These are phyloP conservation scores for Chymomyza costata DNA, from an alignment of 1,140 invertebrate genomes.

Conservation along the genomic window DNA sequence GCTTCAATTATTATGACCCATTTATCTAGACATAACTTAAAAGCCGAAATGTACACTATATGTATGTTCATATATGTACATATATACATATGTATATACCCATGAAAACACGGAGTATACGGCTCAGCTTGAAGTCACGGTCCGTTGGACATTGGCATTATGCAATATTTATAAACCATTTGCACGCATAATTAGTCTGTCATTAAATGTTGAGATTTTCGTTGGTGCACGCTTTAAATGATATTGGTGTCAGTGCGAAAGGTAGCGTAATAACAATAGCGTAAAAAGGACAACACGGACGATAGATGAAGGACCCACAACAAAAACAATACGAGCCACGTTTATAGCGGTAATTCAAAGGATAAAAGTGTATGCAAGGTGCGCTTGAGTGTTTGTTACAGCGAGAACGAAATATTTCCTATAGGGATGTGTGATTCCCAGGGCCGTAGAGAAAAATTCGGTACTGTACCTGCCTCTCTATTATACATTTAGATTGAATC, in stretches of 20 bases:
- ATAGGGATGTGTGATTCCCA: no score
- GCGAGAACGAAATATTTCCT: no score
- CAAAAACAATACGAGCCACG: background rate
- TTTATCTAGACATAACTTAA: no score
- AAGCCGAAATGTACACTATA: constrained; percentile 1
- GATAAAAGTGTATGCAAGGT: no score
- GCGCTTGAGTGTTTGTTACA: no score
- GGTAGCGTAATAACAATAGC: background rate
- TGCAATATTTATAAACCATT: constrained; percentile 73
- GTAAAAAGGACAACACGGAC: background rate
- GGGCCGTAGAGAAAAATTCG: no score
- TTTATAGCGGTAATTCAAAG: no score
- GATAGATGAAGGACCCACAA: background rate
- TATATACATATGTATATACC: constrained; percentile 4
- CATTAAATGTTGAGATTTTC: constrained; percentile 67
- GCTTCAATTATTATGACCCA: no score
- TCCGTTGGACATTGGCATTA: constrained; percentile 47
- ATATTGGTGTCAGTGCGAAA: constrained; percentile 13
- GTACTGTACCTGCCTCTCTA: no score
- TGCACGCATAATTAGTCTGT: constrained; percentile 72
- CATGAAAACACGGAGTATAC: background rate
- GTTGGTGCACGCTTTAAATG: constrained; percentile 23
- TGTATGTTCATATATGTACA: no score
- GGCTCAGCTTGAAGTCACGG: constrained; percentile 46
- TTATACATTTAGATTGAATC: no score